Evolutionary conservation across 2,888 invertebrate species (phyloP).

Genomic region (Branchipolynoe longqiensis): DNA sequence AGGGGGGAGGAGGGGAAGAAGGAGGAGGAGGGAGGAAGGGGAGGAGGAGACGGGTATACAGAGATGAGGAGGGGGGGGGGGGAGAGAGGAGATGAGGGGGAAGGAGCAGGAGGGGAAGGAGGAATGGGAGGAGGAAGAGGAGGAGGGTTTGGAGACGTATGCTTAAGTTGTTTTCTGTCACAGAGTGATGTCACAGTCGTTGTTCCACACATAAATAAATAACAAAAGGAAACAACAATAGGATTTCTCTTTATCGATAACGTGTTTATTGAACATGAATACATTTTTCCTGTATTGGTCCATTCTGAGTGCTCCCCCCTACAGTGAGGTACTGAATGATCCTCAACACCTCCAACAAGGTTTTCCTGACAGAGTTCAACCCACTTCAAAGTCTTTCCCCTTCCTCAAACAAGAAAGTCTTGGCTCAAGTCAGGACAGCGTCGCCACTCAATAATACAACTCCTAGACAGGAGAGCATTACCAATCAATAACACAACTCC

Average conservation of each 20-base stretch:
- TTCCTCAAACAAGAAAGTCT: no score
- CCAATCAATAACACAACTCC: no score
- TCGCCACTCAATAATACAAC: no score
- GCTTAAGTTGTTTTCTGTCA: no score
- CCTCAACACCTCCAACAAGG: no score
- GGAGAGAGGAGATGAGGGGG: neutral
- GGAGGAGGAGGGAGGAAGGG: neutral
- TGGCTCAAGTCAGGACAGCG: no score
- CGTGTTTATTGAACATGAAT: conserved; percentile 56
- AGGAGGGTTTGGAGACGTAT: neutral
- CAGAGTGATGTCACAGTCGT: no score
- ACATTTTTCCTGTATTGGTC: conserved; percentile 37
- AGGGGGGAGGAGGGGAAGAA: neutral
- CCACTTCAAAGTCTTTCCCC: no score
- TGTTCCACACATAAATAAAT: no score
- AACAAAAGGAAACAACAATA: neutral
- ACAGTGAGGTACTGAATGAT: conserved; percentile 48
- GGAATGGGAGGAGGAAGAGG: neutral
- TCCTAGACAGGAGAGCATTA: no score
- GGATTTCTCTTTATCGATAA: conserved; percentile 14
- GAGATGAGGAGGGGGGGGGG: neutral
- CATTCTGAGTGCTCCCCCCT: neutral
- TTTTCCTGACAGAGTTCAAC: no score
- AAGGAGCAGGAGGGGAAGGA: neutral
- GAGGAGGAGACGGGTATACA: neutral